Evolutionary conservation across 2,797 vertebrate species (phyloP).

Genomic region (Lagorchestes hirsutus): DNA sequence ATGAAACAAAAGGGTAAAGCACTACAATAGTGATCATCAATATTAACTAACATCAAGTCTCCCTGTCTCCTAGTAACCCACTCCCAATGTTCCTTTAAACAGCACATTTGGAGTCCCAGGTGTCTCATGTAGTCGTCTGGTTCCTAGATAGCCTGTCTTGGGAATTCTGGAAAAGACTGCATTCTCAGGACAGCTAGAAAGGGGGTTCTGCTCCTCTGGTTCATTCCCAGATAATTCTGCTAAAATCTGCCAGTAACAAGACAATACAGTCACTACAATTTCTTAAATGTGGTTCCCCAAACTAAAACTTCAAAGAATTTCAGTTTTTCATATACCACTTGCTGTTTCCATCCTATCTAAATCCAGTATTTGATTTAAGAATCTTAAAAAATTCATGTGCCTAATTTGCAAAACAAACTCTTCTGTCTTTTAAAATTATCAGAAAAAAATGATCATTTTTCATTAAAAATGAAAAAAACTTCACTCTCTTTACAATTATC

Average conservation of each 20-base stretch:
- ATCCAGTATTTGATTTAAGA: background rate
- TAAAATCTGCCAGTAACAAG: background rate
- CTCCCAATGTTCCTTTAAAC: background rate
- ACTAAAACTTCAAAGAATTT: background rate
- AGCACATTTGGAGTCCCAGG: background rate
- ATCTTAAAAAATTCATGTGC: background rate
- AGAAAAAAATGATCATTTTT: background rate
- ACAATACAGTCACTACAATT: background rate
- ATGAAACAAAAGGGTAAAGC: background rate
- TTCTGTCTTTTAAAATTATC: background rate
- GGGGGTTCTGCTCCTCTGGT: background rate
- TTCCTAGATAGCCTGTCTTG: background rate
- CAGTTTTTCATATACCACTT: background rate
- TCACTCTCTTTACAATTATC: background rate
- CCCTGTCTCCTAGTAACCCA: background rate
- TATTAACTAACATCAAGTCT: background rate
- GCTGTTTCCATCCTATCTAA: background rate
- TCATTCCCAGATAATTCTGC: background rate
- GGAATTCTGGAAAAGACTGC: background rate
- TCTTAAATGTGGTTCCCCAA: background rate
- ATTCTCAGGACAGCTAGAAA: background rate
- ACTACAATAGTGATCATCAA: background rate
- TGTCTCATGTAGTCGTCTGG: background rate
- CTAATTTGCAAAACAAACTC: background rate
- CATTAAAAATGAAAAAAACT: background rate